A percentile compares a stretch with the other conserved stretches of the same genome.
These are phyloP conservation scores for Paracanthobrama guichenoti DNA, from an alignment of 2,113 vertebrate genomes.

Conservation along the genomic window DNA sequence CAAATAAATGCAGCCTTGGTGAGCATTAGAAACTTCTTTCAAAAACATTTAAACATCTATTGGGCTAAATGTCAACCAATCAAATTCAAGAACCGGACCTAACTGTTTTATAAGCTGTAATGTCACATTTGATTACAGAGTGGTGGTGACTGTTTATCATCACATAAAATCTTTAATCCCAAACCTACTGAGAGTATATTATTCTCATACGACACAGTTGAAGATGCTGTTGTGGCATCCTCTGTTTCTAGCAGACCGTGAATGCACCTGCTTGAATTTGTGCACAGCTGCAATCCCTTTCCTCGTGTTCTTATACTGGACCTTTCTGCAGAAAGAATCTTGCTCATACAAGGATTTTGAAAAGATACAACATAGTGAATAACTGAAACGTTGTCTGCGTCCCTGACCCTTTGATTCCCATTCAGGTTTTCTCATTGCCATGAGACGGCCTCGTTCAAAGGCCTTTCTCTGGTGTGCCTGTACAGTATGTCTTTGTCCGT, in stretches of 20 bases:
- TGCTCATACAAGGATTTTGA: background rate
- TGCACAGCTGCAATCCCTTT: background rate
- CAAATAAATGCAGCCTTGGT: too few relatives aligned
- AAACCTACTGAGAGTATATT: background rate
- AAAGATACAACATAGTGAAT: background rate
- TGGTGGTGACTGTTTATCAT: background rate
- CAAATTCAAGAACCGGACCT: conserved; percentile 56
- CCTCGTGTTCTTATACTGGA: background rate
- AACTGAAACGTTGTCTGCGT: background rate
- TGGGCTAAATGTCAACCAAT: background rate
- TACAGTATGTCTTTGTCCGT: background rate
- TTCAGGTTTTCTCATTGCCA: conserved; percentile 9
- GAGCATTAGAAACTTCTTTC: background rate
- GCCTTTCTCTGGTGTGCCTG: background rate
- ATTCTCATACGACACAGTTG: background rate
- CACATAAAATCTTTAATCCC: background rate
- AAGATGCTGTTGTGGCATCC: background rate
- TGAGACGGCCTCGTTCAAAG: background rate
- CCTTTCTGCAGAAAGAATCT: background rate
- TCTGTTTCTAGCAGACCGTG: background rate
- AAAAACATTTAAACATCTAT: background rate
- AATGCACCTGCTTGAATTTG: background rate
- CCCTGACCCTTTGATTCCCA: conserved; percentile 7
- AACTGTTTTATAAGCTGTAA: background rate
- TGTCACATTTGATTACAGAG: background rate